A percentile compares a stretch with the other conserved stretches of the same genome.
These are phyloP conservation scores for Teleogryllus oceanicus DNA, from an alignment of 2,888 invertebrate genomes.

Conservation along the genomic window DNA sequence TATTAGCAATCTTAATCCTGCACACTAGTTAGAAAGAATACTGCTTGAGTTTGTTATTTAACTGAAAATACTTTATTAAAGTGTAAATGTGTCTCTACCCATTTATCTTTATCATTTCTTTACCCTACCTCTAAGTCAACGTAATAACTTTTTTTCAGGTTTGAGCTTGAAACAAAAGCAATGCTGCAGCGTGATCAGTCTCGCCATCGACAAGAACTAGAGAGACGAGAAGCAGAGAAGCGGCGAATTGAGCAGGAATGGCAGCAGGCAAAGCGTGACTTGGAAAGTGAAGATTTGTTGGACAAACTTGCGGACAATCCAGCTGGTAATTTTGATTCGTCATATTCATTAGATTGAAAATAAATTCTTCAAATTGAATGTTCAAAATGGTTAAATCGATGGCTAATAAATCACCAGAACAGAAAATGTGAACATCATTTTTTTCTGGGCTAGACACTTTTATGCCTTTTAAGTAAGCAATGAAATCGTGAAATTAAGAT, in stretches of 20 bases:
- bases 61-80: no score
- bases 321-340: slow-evolving; percentile 29
- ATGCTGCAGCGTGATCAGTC: slow-evolving; percentile 55
- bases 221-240: slow-evolving; percentile 53
- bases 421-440: no score
- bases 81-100: no score
- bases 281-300: slow-evolving; percentile 53
- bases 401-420: no score
- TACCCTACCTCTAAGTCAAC: no score
- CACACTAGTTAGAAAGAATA: no score
- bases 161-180: slow-evolving; percentile 72
- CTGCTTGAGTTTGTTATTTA: no score
- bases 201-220: slow-evolving; percentile 38
- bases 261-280: slow-evolving; percentile 52
- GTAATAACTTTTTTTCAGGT: slow-evolving; percentile 46
- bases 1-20: no score
- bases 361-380: neutral
- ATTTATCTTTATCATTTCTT: no score
- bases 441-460: no score
- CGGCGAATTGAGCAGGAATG: slow-evolving; percentile 51
- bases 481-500: no score
- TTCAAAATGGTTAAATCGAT: neutral
- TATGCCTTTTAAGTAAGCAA: no score
- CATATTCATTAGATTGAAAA: neutral
- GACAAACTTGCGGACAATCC: slow-evolving; percentile 50